Evolutionary conservation across 2,888 invertebrate genomes (phyloP).

Genomic region (Steinernema carpocapsae): DNA sequence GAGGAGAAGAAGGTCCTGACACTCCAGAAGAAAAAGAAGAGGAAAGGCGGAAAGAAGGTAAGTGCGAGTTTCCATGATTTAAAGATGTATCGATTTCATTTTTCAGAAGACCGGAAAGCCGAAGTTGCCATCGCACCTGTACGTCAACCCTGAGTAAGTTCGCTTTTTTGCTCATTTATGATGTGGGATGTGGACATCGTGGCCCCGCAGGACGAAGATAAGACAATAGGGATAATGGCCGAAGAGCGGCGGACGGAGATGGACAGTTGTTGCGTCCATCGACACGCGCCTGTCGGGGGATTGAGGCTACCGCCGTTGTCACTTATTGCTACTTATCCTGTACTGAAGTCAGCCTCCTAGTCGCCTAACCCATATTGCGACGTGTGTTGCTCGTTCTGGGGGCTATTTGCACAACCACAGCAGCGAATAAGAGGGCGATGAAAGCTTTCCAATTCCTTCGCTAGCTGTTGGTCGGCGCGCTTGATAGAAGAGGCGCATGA

Average conservation of each 20-base stretch:
- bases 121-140: conserved; percentile 15
- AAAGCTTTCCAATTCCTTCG: not conserved
- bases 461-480: conserved; percentile 1
- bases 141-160: conserved; percentile 20
- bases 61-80: not conserved
- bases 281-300: conserved; percentile 26
- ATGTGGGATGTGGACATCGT: not conserved
- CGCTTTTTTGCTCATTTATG: not conserved
- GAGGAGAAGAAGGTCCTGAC: conserved; percentile 55
- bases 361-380: not conserved
- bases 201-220: too few relatives aligned
- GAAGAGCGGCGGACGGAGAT: not conserved
- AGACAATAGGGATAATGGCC: conserved; percentile 11
- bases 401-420: conserved; percentile 23
- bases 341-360: not conserved
- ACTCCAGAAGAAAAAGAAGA: conserved; percentile 59
- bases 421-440: not conserved
- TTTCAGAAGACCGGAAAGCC: conserved; percentile 29
- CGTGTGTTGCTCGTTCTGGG: not conserved
- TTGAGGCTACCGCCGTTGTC: conserved; percentile 23
- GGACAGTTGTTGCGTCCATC: conserved; percentile 33
- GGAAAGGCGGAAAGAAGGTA: conserved; percentile 54
- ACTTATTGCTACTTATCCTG: conserved; percentile 25
- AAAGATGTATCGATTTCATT: not conserved
- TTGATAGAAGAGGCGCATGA: conserved; percentile 18